A percentile compares a stretch with the other conserved stretches of the same genome.
These are phyloP conservation scores for Malachius bipustulatus DNA, from an alignment of 2,888 invertebrate species.

Conservation along the genomic window DNA sequence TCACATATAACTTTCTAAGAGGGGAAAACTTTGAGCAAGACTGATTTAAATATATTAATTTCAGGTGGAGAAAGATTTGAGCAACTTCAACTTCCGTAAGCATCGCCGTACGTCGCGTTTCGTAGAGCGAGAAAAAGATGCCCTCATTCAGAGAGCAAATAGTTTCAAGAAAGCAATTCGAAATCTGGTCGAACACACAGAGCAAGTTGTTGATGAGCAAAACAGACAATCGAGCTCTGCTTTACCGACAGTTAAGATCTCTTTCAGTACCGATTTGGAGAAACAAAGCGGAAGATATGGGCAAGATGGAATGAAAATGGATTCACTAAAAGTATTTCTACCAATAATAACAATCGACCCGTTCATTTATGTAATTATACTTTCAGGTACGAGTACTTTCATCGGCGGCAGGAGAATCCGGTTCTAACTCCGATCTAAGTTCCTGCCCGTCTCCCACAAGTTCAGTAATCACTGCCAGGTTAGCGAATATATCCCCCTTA, in stretches of 20 bases:
- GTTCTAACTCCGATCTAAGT: conserved; percentile 37
- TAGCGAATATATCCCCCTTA: conserved; percentile 54
- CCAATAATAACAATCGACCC: background rate
- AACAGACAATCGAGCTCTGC: conserved; percentile 27
- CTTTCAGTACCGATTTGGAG: conserved; percentile 29
- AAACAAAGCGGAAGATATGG: conserved; percentile 20
- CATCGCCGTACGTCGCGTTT: conserved; percentile 37
- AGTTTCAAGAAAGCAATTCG: conserved; percentile 74
- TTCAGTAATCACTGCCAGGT: conserved; percentile 35
- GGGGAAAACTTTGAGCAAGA: no score
- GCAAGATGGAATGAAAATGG: conserved; percentile 28
- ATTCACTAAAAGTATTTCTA: conserved; percentile 30
- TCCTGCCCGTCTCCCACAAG: conserved; percentile 42
- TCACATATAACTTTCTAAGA: no score
- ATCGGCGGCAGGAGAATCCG: conserved; percentile 37
- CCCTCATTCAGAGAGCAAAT: conserved; percentile 55
- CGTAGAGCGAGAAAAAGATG: conserved; percentile 43
- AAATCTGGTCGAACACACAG: conserved; percentile 69
- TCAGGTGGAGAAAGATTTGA: conserved; percentile 37
- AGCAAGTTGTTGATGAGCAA: conserved; percentile 54
- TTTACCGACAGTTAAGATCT: conserved; percentile 32
- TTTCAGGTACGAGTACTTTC: no score
- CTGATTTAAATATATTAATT: no score
- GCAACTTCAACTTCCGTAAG: conserved; percentile 36
- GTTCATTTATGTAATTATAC: background rate